phyloP scores from a whole-genome alignment of 1,140 invertebrate genomes.

The Physella acuta region DNA sequence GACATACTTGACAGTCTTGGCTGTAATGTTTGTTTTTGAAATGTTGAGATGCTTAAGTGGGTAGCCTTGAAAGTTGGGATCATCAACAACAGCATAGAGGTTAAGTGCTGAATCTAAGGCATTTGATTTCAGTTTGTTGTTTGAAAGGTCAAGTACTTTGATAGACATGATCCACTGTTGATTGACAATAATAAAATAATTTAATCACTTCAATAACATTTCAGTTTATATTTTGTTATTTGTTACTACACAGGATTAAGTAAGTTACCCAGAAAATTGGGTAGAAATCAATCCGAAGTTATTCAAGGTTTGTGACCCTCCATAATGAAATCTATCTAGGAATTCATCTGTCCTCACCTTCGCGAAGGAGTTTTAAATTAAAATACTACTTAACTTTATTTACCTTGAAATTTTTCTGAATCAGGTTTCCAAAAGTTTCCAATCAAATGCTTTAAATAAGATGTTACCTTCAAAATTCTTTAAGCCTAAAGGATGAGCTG shows the following conservation, averaged over 20 bases:
- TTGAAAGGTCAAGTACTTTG: neutral
- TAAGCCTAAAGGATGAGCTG: no score
- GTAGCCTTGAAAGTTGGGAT: neutral
- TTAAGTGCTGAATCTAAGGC: neutral
- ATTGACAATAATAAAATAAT: neutral
- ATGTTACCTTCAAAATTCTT: no score
- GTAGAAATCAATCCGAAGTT: neutral
- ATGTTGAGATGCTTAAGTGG: conserved; percentile 5
- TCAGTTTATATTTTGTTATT: neutral
- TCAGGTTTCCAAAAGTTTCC: no score
- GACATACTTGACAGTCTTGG: neutral
- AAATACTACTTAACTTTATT: no score
- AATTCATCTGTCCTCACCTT: no score
- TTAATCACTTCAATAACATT: neutral
- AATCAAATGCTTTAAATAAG: no score
- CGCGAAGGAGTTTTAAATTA: no score
- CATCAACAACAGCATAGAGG: neutral
- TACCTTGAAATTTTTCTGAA: no score
- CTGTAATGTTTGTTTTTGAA: neutral
- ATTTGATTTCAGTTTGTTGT: neutral
- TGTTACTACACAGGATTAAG: neutral
- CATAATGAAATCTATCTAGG: no score
- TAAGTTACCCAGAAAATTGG: neutral
- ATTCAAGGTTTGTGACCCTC: neutral
- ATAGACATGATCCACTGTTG: neutral